Conservation (phyloP, 2,797 vertebrate species). For the Anguilla anguilla region DNA sequence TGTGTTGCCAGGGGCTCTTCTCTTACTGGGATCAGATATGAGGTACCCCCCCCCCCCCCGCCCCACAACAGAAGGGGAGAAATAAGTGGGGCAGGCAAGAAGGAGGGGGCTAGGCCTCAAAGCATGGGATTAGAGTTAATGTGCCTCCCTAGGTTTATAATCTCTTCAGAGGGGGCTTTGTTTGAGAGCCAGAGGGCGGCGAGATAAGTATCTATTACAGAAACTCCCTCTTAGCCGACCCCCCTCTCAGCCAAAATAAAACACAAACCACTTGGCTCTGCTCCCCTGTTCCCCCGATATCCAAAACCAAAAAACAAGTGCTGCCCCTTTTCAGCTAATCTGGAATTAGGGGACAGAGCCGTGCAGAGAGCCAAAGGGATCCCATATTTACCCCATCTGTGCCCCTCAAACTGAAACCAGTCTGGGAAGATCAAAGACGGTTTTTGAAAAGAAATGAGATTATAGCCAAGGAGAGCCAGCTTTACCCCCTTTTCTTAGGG, state of each 20-base stretch:
- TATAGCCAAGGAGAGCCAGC: slow-evolving; percentile 46
- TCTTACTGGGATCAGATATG: slow-evolving; percentile 73
- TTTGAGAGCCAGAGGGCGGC: slow-evolving; percentile 81
- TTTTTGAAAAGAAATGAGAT: slow-evolving; percentile 60
- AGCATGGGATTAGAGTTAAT: slow-evolving; percentile 86
- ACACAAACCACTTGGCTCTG: slow-evolving; percentile 76
- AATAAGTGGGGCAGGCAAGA: slow-evolving; percentile 71
- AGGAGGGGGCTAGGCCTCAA: slow-evolving; percentile 73
- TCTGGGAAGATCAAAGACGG: slow-evolving; percentile 73
- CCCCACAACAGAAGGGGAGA: slow-evolving; percentile 69
- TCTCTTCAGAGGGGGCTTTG: slow-evolving; percentile 84
- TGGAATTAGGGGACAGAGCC: slow-evolving; percentile 77
- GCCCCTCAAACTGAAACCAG: slow-evolving; percentile 69
- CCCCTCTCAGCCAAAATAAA: slow-evolving; percentile 72
- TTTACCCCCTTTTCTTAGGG: slow-evolving; percentile 39
- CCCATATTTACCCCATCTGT: slow-evolving; percentile 84
- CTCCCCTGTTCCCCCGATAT: slow-evolving; percentile 74
- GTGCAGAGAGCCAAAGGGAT: slow-evolving; percentile 67
- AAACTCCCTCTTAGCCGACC: slow-evolving; percentile 75
- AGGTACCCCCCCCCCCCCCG: slow-evolving; percentile 53
- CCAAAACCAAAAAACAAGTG: slow-evolving; percentile 73
- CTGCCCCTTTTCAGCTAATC: slow-evolving; percentile 78
- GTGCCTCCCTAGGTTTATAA: slow-evolving; percentile 84
- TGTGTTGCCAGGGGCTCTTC: slow-evolving; percentile 72
- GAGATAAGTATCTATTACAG: slow-evolving; percentile 88